phyloP scores from a whole-genome alignment of 1,140 invertebrate genomes.

The Scylla paramamosain region DNA sequence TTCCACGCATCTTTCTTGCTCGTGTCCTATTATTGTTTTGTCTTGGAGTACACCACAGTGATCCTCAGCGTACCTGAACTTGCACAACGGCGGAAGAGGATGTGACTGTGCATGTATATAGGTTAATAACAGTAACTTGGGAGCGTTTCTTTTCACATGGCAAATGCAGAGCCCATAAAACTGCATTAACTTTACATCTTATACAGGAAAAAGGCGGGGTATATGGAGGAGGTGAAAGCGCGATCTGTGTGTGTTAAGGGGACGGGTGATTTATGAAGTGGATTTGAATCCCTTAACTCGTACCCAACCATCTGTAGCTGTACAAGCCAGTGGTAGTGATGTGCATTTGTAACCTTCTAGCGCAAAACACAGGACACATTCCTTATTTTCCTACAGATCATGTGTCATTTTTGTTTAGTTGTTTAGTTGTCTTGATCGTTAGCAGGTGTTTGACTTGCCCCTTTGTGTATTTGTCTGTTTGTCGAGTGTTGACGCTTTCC shows the following conservation, averaged over 20 bases:
- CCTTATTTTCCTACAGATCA: background rate
- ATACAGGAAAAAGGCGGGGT: too few species aligned
- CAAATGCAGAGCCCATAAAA: too few species aligned
- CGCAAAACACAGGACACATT: background rate
- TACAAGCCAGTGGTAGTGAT: too few species aligned
- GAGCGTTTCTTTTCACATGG: too few species aligned
- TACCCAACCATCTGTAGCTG: too few species aligned
- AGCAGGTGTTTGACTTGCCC: background rate
- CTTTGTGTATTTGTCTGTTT: background rate
- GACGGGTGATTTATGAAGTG: too few species aligned
- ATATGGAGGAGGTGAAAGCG: too few species aligned
- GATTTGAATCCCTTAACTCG: too few species aligned
- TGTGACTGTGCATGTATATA: too few species aligned
- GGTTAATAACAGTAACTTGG: too few species aligned
- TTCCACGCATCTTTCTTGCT: background rate
- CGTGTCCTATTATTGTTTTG: background rate
- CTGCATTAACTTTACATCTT: too few species aligned
- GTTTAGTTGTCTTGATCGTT: background rate
- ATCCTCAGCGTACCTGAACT: background rate
- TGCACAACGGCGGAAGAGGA: too few species aligned
- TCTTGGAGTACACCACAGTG: background rate
- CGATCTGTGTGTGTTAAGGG: background rate
- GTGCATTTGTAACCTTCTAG: background rate
- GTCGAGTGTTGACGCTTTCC: background rate
- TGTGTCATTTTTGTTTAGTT: background rate